Percentiles rank a stretch among this genome's conserved stretches.
Conservation (phyloP, 2,888 invertebrate genomes). For the Cartodere bifasciata region DNA sequence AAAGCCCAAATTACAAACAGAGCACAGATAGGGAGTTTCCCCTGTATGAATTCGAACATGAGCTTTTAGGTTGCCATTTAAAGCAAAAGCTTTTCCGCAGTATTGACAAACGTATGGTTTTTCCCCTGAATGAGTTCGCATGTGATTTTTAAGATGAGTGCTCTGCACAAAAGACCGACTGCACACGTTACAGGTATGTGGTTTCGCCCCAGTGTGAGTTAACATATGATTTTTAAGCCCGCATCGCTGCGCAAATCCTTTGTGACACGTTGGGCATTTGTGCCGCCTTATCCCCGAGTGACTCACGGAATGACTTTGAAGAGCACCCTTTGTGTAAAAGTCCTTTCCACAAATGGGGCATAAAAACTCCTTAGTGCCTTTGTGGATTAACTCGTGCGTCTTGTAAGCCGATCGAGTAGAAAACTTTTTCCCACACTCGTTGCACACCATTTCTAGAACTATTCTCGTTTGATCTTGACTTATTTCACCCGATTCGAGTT, state of each 20-base stretch:
- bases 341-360: conserved; percentile 21
- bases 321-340: conserved; percentile 19
- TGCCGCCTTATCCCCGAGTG: conserved; percentile 27
- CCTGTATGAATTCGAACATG: conserved; percentile 34
- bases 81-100: conserved; percentile 28
- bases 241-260: conserved; percentile 24
- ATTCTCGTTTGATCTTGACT: conserved; percentile 8
- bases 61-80: conserved; percentile 33
- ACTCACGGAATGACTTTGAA: conserved; percentile 20
- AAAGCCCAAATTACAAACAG: conserved; percentile 29
- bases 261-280: conserved; percentile 24
- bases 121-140: conserved; percentile 25
- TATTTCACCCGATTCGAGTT: conserved; percentile 9
- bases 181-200: conserved; percentile 33
- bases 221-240: conserved; percentile 25
- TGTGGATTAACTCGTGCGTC: conserved; percentile 16
- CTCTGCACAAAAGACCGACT: conserved; percentile 25
- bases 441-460: conserved; percentile 8
- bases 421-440: conserved; percentile 11
- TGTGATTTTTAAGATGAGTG: conserved; percentile 25
- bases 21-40: conserved; percentile 33
- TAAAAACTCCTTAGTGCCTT: conserved; percentile 18
- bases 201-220: conserved; percentile 26
- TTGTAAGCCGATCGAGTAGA: conserved; percentile 16
- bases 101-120: conserved; percentile 20